phyloP scores from a whole-genome alignment of 2,113 vertebrate genomes.

The Pelmatolapia mariae region DNA sequence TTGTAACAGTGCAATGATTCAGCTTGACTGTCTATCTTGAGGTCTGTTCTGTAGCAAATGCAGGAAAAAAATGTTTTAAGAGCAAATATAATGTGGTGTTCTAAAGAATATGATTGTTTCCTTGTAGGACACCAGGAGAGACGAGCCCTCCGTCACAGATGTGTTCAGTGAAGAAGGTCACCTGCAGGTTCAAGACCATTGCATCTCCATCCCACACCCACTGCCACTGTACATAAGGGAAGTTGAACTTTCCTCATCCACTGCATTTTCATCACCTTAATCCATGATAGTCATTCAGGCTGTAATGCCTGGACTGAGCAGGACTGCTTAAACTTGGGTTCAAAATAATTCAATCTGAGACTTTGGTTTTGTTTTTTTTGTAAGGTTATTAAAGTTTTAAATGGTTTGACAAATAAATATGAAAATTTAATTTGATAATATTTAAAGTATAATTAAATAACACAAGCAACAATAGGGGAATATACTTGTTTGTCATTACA shows the following conservation, averaged over 20 bases:
- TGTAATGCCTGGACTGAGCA: not conserved
- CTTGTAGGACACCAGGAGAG: not conserved
- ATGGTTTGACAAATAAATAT: not conserved
- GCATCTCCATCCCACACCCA: not conserved
- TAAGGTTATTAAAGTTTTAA: not conserved
- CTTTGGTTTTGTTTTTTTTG: not conserved
- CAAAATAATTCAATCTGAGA: not conserved
- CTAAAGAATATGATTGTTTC: not conserved
- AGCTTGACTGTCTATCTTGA: not conserved
- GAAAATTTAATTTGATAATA: not conserved
- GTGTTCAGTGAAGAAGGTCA: not conserved
- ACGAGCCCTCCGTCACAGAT: fast-evolving
- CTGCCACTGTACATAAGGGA: not conserved
- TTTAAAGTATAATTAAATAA: not conserved
- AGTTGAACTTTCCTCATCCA: not conserved
- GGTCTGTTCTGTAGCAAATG: not conserved
- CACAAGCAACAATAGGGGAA: not conserved
- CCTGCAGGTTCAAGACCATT: not conserved
- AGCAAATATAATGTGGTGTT: fast-evolving
- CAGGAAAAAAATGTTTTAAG: not conserved
- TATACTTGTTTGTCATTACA: not conserved
- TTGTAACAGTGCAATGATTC: not conserved
- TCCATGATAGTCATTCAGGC: not conserved
- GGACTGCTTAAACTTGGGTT: not conserved
- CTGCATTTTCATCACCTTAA: not conserved